A percentile compares a stretch with the other conserved stretches of the same genome.
Evolutionary conservation across 2,113 vertebrate species (phyloP).

Genomic region (Ramphastos sulfuratus): DNA sequence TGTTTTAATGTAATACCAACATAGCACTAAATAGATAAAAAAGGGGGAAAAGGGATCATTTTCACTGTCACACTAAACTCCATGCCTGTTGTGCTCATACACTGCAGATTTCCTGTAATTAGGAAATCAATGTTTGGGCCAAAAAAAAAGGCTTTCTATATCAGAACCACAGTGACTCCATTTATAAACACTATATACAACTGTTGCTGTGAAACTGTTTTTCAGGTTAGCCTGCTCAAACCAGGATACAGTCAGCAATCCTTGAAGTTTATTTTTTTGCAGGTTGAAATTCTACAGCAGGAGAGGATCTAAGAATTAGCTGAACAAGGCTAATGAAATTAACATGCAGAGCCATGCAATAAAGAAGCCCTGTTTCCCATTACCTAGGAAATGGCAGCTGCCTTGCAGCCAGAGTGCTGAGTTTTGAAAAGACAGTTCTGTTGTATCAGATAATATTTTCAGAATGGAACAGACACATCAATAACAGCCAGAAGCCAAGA

Average conservation of each 20-base stretch:
- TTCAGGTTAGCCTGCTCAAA: not conserved
- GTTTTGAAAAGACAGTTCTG: not conserved
- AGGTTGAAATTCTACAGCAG: not conserved
- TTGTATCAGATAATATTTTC: not conserved
- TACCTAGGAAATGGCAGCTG: not conserved
- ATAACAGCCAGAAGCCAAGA: not conserved
- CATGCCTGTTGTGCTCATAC: accelerated
- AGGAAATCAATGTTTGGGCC: not conserved
- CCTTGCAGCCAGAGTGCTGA: not conserved
- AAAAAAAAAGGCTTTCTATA: not conserved
- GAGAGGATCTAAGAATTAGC: not conserved
- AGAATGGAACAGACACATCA: not conserved
- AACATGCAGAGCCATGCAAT: not conserved
- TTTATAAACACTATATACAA: not conserved
- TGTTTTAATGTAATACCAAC: not conserved
- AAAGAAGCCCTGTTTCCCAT: conserved; percentile 6
- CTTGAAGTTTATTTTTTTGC: not conserved
- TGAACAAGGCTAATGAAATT: not conserved
- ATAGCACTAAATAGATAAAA: not conserved
- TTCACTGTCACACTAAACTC: not conserved
- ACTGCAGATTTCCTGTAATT: not conserved
- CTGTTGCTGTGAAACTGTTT: not conserved
- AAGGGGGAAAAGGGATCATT: not conserved
- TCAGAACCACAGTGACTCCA: not conserved
- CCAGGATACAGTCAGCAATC: too few relatives aligned